Percentiles rank a stretch among this genome's conserved stretches.
Evolutionary conservation across 2,797 vertebrate genomes (phyloP).

Genomic region (Taenioides sp.): DNA sequence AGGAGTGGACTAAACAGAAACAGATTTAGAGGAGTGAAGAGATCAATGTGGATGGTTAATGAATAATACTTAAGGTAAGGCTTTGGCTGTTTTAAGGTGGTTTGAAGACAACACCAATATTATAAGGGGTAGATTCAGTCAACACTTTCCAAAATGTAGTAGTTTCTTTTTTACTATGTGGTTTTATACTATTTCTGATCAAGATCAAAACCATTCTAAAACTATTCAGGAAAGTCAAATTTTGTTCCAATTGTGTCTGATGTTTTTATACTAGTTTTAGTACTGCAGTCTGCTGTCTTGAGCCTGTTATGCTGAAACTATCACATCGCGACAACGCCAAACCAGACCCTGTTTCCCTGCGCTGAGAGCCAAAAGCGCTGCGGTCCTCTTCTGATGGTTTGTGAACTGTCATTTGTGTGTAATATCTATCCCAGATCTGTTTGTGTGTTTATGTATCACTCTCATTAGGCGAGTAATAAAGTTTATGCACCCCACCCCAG

Average conservation of each 20-base stretch:
- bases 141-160: too few relatives aligned
- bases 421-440: conserved; percentile 14
- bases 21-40: conserved; percentile 9
- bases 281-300: conserved; percentile 10
- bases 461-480: conserved; percentile 28
- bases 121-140: neutral
- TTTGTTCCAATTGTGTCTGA: too few relatives aligned
- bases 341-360: conserved; percentile 36
- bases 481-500: conserved; percentile 16
- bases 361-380: conserved; percentile 18
- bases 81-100: neutral
- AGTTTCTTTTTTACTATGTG: too few relatives aligned
- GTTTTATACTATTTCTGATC: too few relatives aligned
- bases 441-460: conserved; percentile 16
- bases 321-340: conserved; percentile 23
- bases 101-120: neutral
- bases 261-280: too few relatives aligned
- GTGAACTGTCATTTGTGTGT: conserved; percentile 29
- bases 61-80: neutral
- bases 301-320: conserved; percentile 21
- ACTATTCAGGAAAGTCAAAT: too few relatives aligned
- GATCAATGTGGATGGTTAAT: neutral
- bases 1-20: conserved; percentile 36
- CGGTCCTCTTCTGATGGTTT: conserved; percentile 16
- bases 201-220: too few relatives aligned